These are phyloP conservation scores for Datnioides undecimradiatus DNA, from an alignment of 2,113 vertebrate genomes.

Conservation along the genomic window DNA sequence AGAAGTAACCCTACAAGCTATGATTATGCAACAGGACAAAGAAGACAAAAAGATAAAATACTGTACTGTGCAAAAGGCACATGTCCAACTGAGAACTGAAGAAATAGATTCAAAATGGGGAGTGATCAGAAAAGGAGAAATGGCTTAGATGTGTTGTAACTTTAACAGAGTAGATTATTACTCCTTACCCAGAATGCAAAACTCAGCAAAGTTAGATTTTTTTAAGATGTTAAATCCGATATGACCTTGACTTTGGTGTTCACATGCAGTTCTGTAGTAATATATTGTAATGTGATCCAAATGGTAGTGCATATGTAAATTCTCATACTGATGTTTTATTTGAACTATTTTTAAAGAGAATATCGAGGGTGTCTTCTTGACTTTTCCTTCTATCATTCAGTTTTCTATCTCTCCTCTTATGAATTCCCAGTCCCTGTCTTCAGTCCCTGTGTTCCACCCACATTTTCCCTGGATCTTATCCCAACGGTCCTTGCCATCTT, in stretches of 20 bases:
- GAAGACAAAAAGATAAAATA: neutral
- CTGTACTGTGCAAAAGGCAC: neutral
- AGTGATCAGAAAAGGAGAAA: neutral
- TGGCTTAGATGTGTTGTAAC: neutral
- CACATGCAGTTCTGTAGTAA: neutral
- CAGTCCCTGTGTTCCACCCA: slow-evolving; percentile 2
- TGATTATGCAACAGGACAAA: no score
- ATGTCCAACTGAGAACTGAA: neutral
- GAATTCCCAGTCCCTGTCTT: neutral
- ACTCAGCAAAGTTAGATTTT: neutral
- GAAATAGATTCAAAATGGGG: neutral
- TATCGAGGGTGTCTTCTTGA: slow-evolving; percentile 3
- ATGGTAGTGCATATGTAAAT: neutral
- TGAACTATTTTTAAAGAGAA: neutral
- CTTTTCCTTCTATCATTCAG: neutral
- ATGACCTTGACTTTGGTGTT: neutral
- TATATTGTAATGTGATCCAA: slow-evolving; percentile 1
- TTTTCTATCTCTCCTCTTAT: slow-evolving; percentile 1
- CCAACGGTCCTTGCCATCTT: neutral
- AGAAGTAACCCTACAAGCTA: no score
- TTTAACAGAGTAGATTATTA: neutral
- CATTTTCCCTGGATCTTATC: slow-evolving; percentile 19
- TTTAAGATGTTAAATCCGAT: neutral
- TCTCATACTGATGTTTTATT: neutral
- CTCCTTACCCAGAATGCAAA: neutral